A percentile compares a stretch with the other conserved stretches of the same genome.
phyloP scores from a whole-genome alignment of 2,113 vertebrate species.

The Pelusios castaneus region DNA sequence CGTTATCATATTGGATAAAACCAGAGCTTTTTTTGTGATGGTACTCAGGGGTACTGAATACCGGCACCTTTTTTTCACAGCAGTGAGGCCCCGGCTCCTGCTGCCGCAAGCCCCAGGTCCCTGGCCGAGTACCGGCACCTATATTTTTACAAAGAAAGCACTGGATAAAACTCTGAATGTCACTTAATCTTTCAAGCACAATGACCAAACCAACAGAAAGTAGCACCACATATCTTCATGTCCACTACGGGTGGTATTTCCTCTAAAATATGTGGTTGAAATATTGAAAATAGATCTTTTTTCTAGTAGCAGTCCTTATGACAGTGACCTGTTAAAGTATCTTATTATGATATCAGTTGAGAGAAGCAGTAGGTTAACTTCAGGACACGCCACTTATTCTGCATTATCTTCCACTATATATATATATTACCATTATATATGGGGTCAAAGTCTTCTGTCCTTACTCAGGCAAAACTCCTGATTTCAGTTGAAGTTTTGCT shows the following conservation, averaged over 20 bases:
- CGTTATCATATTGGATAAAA: conserved; percentile 7
- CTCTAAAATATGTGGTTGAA: conserved; percentile 44
- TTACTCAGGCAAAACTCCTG: not conserved
- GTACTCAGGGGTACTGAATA: too few species aligned
- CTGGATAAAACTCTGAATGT: not conserved
- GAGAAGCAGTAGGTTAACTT: conserved; percentile 81
- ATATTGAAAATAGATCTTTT: conserved; percentile 60
- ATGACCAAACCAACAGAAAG: conserved; percentile 78
- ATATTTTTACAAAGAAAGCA: too few species aligned
- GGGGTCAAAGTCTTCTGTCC: not conserved
- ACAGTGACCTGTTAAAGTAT: conserved; percentile 78
- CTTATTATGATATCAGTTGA: conserved; percentile 75
- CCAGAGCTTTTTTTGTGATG: too few species aligned
- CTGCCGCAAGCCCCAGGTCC: too few species aligned
- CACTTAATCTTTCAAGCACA: conserved; percentile 22
- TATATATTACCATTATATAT: not conserved
- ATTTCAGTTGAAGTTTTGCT: not conserved
- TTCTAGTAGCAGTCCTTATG: conserved; percentile 65
- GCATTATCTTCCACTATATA: conserved; percentile 28
- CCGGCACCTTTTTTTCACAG: too few species aligned
- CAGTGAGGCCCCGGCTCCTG: too few species aligned
- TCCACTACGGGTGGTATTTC: conserved; percentile 65
- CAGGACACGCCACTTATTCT: conserved; percentile 81
- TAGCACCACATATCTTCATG: conserved; percentile 75
- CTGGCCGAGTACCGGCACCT: too few species aligned